These are phyloP conservation scores for Phalanger gymnotis DNA, from an alignment of 2,797 vertebrate genomes.

Conservation along the genomic window DNA sequence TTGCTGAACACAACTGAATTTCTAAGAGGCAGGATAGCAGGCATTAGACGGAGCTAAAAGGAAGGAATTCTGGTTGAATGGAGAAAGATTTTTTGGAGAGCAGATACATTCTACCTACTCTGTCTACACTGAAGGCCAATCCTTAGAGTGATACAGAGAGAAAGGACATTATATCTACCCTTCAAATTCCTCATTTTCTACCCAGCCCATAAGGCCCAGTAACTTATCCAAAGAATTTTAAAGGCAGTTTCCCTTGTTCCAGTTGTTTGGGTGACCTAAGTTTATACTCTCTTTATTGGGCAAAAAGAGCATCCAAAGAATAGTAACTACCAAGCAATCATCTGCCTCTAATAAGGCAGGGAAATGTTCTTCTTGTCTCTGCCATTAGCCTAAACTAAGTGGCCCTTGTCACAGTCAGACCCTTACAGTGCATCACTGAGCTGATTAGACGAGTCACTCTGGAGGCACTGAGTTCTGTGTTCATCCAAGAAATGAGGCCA, in stretches of 20 bases:
- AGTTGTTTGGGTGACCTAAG: neutral
- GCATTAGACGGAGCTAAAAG: neutral
- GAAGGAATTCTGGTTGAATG: neutral
- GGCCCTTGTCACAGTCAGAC: neutral
- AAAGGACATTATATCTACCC: neutral
- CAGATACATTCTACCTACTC: neutral
- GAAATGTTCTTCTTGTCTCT: neutral
- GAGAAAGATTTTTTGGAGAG: neutral
- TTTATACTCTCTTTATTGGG: neutral
- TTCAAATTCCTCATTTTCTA: neutral
- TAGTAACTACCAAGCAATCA: neutral
- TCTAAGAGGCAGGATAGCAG: neutral
- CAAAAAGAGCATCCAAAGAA: neutral
- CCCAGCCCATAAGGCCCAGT: neutral
- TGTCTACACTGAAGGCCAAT: neutral
- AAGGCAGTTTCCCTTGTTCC: neutral
- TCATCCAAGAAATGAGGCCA: neutral
- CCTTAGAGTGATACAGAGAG: neutral
- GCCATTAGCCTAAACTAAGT: neutral
- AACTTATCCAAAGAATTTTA: neutral
- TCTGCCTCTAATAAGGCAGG: neutral
- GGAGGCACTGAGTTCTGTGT: neutral
- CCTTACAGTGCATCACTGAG: neutral
- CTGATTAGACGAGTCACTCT: neutral
- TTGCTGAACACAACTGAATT: neutral